Evolutionary conservation across 2,797 vertebrate genomes (phyloP).

Genomic region (Cuniculus paca): DNA sequence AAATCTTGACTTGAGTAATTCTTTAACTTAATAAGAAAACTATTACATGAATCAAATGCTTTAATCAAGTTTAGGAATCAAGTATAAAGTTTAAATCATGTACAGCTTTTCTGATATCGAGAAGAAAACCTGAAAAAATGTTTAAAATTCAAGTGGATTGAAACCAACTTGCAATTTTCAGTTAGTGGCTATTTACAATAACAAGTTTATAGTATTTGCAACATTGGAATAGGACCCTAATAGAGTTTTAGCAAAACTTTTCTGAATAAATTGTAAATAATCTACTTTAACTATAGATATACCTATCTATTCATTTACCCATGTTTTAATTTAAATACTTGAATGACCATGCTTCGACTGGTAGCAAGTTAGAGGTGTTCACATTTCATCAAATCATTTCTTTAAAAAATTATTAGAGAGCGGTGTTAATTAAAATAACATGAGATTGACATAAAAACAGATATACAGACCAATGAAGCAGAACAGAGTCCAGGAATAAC

Average conservation of each 20-base stretch:
- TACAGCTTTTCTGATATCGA: neutral
- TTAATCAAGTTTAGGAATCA: neutral
- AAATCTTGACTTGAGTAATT: slow-evolving; percentile 5
- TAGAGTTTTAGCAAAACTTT: neutral
- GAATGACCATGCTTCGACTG: neutral
- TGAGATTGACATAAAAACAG: neutral
- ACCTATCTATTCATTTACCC: neutral
- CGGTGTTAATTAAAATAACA: neutral
- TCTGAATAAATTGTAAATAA: neutral
- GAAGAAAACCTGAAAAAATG: slow-evolving; percentile 39
- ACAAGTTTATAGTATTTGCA: neutral
- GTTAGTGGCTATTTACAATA: neutral
- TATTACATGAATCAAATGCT: slow-evolving; percentile 14
- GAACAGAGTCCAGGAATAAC: neutral
- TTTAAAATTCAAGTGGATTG: neutral
- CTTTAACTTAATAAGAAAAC: slow-evolving; percentile 53
- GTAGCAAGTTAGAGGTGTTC: neutral
- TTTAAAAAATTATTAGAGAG: neutral
- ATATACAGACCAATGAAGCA: neutral
- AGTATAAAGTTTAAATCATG: neutral
- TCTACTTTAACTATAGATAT: neutral
- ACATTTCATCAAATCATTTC: neutral
- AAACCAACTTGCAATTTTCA: neutral
- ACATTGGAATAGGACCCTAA: neutral
- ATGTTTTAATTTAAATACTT: neutral